Percentiles rank a stretch among this genome's conserved stretches.
Conservation (phyloP, 2,113 vertebrate species). For the Takifugu flavidus region DNA sequence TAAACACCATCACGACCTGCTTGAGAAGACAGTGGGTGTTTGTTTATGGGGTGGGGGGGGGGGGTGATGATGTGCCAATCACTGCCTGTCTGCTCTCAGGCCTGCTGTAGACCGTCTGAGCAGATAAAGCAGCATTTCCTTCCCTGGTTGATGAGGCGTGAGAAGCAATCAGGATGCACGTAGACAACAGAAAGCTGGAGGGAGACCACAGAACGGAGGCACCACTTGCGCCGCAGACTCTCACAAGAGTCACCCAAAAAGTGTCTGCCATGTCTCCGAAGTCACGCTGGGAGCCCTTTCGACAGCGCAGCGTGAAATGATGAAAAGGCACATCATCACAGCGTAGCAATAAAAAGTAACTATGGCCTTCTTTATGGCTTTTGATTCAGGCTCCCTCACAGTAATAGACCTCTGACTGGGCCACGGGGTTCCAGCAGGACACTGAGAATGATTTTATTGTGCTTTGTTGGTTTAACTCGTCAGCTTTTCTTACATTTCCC, state of each 20-base stretch:
- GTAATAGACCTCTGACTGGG: conserved; percentile 1
- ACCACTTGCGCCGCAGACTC: too few relatives aligned
- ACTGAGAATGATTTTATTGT: conserved; percentile 6
- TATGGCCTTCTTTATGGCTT: not conserved
- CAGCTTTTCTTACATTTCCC: not conserved
- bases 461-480: conserved; percentile 6
- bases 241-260: not conserved
- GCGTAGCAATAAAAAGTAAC: conserved; percentile 6
- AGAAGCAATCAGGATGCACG: conserved; percentile 2
- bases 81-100: too few relatives aligned
- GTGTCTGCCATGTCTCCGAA: not conserved
- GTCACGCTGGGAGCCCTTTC: conserved; percentile 17
- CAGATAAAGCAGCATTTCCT: conserved; percentile 14
- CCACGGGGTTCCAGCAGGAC: not conserved
- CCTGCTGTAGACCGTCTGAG: conserved; percentile 19
- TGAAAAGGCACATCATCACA: conserved; percentile 12
- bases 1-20: not conserved
- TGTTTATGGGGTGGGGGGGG: not conserved
- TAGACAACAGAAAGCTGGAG: not conserved
- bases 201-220: not conserved
- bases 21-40: not conserved
- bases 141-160: not conserved
- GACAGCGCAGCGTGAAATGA: not conserved
- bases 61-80: too few relatives aligned
- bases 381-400: not conserved